Base-by-base conservation (phyloP, 2,797 vertebrate species). In the Alauda arvensis region DNA sequence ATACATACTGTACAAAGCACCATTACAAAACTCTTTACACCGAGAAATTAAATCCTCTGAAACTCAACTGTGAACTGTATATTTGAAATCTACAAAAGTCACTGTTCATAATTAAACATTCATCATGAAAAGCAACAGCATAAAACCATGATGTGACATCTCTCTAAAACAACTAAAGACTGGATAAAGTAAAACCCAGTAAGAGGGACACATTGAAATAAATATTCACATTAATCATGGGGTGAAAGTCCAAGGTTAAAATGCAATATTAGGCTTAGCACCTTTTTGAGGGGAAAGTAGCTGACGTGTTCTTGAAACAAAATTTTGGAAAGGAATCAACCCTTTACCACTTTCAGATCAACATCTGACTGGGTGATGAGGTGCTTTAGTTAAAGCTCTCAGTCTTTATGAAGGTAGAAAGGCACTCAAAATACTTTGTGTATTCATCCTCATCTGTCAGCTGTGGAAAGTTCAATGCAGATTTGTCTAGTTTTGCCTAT, bases 161-260 rank as follows among this genome's bases (percentile, higher is more conserved):
- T 91, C 93, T 92, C 92, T 92, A 89, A 92, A 93, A 92, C 88
- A 91, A 89, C 91, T 93, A 92, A 89, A 95, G 88, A 91, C 94
- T 89, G 80, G 90, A 91, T 85, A 79, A 95, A 94, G 69, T 94
- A 93, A 93, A 94, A 78, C 60, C 85, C 92, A 94, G 89, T 88
- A 93, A 92, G 75, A 93, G 92, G 95, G 95, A 85, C 78, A 79
- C 48, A 43, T 12, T 90, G 95, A 96, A 96, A 97, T 97, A 97
- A 97, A 97, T 97, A 97, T 97, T 97, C 97, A 97, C 97, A 97
- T 97, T 96, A 95, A 94, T 96, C 94, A 88, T 87, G 89, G 95
- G 95, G 95, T 96, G 91, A 95, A 94, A 95, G 95, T 95, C 95
- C 95, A 95, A 93, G 85, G 92, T 93, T 96, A 91, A 93, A 95